A percentile compares a stretch with the other conserved stretches of the same genome.
Evolutionary conservation across 2,113 vertebrate species (phyloP).

Genomic region (Halcyon senegalensis): DNA sequence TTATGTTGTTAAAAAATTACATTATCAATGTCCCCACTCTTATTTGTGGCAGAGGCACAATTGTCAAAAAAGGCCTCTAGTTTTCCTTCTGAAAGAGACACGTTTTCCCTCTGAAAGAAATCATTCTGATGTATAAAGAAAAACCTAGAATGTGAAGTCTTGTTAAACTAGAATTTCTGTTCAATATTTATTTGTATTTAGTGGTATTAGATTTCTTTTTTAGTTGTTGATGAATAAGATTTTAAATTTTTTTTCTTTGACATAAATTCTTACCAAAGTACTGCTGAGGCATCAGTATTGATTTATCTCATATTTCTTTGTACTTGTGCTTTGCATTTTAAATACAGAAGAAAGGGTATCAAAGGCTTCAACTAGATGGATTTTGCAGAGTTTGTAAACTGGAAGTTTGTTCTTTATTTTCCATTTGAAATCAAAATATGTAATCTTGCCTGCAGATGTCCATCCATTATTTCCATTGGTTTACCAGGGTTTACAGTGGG

Average conservation of each 20-base stretch:
- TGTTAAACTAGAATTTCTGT: not conserved
- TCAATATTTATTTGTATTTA: not conserved
- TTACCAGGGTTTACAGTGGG: not conserved
- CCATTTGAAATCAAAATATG: not conserved
- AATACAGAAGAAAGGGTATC: not conserved
- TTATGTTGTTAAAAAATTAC: not conserved
- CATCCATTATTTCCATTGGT: not conserved
- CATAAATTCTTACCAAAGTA: not conserved
- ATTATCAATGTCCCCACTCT: not conserved
- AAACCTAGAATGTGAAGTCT: not conserved
- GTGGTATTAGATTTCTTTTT: not conserved
- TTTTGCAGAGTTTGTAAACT: not conserved
- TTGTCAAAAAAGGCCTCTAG: not conserved
- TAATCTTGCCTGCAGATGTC: not conserved
- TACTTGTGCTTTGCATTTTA: not conserved
- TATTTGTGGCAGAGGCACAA: not conserved
- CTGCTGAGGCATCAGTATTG: not conserved
- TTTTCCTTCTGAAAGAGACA: not conserved
- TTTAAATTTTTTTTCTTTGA: not conserved
- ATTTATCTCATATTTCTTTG: not conserved
- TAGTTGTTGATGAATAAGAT: not conserved
- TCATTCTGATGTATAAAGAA: not conserved
- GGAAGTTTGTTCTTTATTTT: not conserved
- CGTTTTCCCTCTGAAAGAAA: not conserved
- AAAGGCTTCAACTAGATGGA: not conserved